Percentiles rank a stretch among this genome's conserved stretches.
Conservation (phyloP, 2,113 vertebrate genomes). For the Toxostoma redivivum region DNA sequence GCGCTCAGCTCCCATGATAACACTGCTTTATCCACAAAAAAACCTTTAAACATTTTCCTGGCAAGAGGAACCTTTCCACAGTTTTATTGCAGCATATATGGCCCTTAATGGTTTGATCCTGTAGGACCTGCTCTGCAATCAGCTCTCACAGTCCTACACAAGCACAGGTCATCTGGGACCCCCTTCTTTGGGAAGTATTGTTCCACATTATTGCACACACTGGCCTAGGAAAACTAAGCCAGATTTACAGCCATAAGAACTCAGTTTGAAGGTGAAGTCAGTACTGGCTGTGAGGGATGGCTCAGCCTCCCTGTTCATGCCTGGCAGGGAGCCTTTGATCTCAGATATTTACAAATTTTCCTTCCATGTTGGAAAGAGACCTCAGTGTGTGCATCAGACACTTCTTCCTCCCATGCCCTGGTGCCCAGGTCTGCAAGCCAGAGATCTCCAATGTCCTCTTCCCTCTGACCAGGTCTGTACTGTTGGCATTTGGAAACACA, state of each 20-base stretch:
- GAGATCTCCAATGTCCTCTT: background rate
- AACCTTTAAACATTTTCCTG: slow-evolving; percentile 6
- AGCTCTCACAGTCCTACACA: background rate
- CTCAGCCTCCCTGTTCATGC: background rate
- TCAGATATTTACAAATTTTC: background rate
- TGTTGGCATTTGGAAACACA: background rate
- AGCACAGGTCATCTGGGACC: background rate
- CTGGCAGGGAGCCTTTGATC: background rate
- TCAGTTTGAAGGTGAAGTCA: background rate
- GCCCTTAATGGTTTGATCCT: background rate
- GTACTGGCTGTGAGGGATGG: background rate
- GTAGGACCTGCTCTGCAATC: background rate
- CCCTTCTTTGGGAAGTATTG: background rate
- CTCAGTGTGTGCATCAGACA: background rate
- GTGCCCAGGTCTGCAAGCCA: background rate
- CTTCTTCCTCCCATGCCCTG: background rate
- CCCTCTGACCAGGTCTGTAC: background rate
- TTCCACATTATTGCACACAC: background rate
- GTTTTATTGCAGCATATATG: background rate
- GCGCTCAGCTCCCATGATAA: background rate
- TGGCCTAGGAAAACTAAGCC: background rate
- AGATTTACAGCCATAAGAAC: background rate
- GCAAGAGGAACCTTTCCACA: background rate
- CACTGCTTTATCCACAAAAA: slow-evolving; percentile 12
- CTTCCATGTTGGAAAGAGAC: background rate